Conservation (phyloP, 1,140 invertebrate species). For the Drosophila nasuta region DNA sequence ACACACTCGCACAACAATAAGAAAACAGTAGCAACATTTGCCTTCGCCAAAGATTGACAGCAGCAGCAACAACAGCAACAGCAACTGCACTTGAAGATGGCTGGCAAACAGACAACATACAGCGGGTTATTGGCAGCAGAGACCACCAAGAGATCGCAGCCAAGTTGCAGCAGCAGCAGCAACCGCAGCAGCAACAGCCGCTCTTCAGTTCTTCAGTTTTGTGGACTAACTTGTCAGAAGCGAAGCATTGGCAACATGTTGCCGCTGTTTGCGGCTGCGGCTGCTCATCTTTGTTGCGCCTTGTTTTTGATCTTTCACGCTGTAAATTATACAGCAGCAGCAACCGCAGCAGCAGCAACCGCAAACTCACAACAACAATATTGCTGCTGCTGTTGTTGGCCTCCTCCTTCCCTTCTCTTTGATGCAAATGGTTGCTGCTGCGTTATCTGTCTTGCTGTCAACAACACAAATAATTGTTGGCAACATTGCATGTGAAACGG, state of each 20-base stretch:
- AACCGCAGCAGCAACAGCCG: not conserved
- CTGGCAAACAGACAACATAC: constrained; percentile 8
- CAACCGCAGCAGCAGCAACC: not conserved
- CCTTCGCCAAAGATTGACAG: constrained; percentile 79
- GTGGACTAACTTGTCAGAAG: constrained; percentile 59
- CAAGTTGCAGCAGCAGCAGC: constrained; percentile 27
- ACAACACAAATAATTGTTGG: constrained; percentile 77
- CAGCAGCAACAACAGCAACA: constrained; percentile 59
- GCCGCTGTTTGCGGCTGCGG: constrained; percentile 36
- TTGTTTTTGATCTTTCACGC: constrained; percentile 61
- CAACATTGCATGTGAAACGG: constrained; percentile 65
- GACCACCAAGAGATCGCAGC: constrained; percentile 62
- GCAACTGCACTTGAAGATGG: constrained; percentile 47
- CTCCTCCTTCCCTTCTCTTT: not conserved
- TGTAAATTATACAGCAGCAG: constrained; percentile 58
- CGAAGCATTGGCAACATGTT: constrained; percentile 55
- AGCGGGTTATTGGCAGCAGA: constrained; percentile 29
- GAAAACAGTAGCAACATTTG: constrained; percentile 77
- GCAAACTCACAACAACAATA: constrained; percentile 12
- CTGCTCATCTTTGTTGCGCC: constrained; percentile 51
- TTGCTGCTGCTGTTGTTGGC: not conserved
- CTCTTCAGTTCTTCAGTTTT: constrained; percentile 3
- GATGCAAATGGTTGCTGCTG: constrained; percentile 64
- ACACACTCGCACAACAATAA: constrained; percentile 30
- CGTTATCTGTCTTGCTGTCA: constrained; percentile 70